phyloP scores from a whole-genome alignment of 2,113 vertebrate species.

The Callipepla californica region DNA sequence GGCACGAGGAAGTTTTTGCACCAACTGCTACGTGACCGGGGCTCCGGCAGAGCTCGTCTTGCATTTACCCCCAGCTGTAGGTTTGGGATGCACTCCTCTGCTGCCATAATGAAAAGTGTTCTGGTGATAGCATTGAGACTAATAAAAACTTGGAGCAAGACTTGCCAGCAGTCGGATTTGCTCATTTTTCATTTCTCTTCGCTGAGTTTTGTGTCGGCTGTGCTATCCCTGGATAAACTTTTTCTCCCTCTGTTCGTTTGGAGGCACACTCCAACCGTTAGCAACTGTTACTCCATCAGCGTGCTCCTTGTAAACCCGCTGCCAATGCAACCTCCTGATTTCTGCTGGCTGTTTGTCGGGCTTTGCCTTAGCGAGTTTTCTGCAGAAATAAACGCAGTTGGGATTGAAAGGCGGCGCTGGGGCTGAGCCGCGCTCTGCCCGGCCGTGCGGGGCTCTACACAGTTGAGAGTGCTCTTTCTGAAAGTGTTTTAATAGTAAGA shows the following conservation, averaged over 20 bases:
- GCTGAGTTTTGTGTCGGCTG: background rate
- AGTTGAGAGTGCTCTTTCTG: slow-evolving; percentile 46
- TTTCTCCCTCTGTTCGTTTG: background rate
- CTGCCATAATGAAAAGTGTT: background rate
- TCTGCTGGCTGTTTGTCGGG: background rate
- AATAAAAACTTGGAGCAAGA: background rate
- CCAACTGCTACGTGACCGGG: background rate
- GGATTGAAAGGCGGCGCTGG: background rate
- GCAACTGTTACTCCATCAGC: background rate
- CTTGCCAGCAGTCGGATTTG: background rate
- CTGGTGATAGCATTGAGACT: background rate
- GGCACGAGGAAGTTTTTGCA: background rate
- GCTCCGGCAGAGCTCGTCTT: background rate
- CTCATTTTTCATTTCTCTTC: background rate
- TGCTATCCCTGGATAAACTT: background rate
- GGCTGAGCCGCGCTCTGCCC: background rate
- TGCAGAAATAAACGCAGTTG: background rate
- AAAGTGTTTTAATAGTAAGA: slow-evolving; percentile 71
- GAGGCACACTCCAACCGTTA: background rate
- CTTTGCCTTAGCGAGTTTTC: background rate
- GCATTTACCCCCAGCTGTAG: background rate
- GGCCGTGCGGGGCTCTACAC: slow-evolving; percentile 16
- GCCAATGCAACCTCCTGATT: background rate
- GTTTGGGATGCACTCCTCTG: background rate
- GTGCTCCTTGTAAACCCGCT: background rate